phyloP scores from a whole-genome alignment of 2,888 invertebrate species.

The Pammene aurita region DNA sequence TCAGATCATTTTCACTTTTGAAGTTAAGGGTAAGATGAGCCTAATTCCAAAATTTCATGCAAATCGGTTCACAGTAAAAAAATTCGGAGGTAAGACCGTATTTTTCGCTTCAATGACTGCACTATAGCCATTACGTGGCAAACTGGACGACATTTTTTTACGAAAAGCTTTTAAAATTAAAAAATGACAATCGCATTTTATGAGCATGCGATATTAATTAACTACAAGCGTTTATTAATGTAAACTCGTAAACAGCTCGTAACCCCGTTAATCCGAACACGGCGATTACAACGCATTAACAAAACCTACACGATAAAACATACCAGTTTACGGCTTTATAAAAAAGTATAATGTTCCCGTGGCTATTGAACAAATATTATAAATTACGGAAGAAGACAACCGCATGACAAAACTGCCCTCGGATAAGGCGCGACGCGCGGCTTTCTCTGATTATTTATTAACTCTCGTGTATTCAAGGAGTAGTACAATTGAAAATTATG shows the following conservation, averaged over 20 bases:
- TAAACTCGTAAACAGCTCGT: conserved; percentile 40
- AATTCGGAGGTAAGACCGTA: too few species aligned
- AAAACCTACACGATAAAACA: conserved; percentile 57
- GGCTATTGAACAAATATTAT: conserved; percentile 55
- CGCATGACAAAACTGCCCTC: conserved; percentile 70
- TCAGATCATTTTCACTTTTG: too few species aligned
- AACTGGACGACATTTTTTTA: neutral
- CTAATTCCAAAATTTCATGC: too few species aligned
- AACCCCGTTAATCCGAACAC: conserved; percentile 43
- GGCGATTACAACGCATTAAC: conserved; percentile 59
- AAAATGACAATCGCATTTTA: neutral
- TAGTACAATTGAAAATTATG: conserved; percentile 79
- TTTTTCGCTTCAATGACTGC: too few species aligned
- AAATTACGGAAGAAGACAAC: conserved; percentile 57
- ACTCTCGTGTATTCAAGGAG: conserved; percentile 71
- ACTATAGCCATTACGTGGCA: too few species aligned
- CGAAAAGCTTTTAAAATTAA: neutral
- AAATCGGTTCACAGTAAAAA: too few species aligned
- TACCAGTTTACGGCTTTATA: conserved; percentile 54
- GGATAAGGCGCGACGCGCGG: conserved; percentile 76
- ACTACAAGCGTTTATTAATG: conserved; percentile 18
- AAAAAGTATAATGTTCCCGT: conserved; percentile 47
- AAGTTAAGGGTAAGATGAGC: too few species aligned
- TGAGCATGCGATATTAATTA: conserved; percentile 5
- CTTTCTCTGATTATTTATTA: conserved; percentile 78